Conservation (phyloP, 2,888 invertebrate species). For the Limnephilus lunatus region DNA sequence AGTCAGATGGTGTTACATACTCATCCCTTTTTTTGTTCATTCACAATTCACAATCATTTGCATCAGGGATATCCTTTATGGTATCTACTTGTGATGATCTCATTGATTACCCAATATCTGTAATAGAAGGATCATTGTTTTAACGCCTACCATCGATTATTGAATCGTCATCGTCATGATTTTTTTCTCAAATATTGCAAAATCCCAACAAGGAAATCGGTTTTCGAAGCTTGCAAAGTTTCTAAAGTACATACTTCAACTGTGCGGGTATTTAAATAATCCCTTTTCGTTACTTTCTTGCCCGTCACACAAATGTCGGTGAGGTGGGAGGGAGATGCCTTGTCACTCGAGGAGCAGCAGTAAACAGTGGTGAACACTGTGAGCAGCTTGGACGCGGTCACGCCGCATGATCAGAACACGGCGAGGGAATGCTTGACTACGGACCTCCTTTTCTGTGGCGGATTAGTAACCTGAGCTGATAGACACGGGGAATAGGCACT, state of each 20-base stretch:
- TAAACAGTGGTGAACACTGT: not conserved
- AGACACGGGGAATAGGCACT: conserved; percentile 4
- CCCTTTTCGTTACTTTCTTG: not conserved
- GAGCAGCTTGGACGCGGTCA: conserved; percentile 26
- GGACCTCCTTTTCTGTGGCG: conserved; percentile 54
- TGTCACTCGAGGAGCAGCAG: conserved; percentile 20
- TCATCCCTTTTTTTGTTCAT: not conserved
- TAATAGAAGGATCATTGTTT: not conserved
- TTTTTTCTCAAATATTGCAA: not conserved
- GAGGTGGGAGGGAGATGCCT: not conserved
- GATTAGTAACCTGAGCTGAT: conserved; percentile 55
- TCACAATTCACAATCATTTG: not conserved
- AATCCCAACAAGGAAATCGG: not conserved
- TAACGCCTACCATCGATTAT: not conserved
- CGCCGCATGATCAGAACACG: conserved; percentile 48
- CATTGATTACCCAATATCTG: not conserved
- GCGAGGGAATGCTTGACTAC: conserved; percentile 29
- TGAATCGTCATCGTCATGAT: not conserved
- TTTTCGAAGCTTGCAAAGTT: not conserved
- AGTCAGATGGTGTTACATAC: no score
- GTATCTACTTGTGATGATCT: not conserved
- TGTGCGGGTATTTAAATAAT: not conserved
- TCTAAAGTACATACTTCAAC: no score
- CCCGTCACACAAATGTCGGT: not conserved
- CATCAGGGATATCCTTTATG: not conserved